A percentile compares a stretch with the other conserved stretches of the same genome.
phyloP scores from a whole-genome alignment of 2,797 vertebrate species.

The Decapterus maruadsi region DNA sequence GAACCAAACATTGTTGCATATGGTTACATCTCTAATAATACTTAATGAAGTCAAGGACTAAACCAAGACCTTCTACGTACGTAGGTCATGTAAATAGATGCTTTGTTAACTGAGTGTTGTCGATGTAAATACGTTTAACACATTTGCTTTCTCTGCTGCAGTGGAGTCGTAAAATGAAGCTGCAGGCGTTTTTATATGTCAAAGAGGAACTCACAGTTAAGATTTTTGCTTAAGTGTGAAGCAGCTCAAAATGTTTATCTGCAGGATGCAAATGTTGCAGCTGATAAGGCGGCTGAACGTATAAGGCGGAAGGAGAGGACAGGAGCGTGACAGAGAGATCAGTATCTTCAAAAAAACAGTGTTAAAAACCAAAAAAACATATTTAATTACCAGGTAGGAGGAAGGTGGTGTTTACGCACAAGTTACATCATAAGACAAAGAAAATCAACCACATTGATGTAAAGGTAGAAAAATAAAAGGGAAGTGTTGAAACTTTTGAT shows the following conservation, averaged over 20 bases:
- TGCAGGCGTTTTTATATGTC: not conserved
- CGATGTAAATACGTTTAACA: not conserved
- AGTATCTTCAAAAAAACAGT: not conserved
- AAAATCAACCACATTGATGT: not conserved
- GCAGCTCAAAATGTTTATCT: slow-evolving; percentile 22
- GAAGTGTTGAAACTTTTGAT: not conserved
- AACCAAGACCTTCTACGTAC: too few species aligned
- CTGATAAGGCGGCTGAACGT: not conserved
- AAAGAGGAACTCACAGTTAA: slow-evolving; percentile 9
- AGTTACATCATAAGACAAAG: too few species aligned
- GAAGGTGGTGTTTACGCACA: too few species aligned
- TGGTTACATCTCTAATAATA: slow-evolving; percentile 32
- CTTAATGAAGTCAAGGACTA: not conserved
- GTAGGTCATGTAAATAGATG: slow-evolving; percentile 11
- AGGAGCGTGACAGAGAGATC: not conserved
- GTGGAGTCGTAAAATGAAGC: not conserved
- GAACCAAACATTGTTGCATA: slow-evolving; percentile 16
- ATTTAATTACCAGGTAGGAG: not conserved
- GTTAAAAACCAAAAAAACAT: not conserved
- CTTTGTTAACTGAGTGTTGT: slow-evolving; percentile 1
- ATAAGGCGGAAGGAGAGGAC: not conserved
- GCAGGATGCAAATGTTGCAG: slow-evolving; percentile 4
- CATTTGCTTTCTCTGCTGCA: not conserved
- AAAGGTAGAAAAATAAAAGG: not conserved
- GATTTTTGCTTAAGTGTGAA: not conserved